Base-by-base conservation (phyloP, 1,140 invertebrate genomes). In the Listronotus oregonensis region DNA sequence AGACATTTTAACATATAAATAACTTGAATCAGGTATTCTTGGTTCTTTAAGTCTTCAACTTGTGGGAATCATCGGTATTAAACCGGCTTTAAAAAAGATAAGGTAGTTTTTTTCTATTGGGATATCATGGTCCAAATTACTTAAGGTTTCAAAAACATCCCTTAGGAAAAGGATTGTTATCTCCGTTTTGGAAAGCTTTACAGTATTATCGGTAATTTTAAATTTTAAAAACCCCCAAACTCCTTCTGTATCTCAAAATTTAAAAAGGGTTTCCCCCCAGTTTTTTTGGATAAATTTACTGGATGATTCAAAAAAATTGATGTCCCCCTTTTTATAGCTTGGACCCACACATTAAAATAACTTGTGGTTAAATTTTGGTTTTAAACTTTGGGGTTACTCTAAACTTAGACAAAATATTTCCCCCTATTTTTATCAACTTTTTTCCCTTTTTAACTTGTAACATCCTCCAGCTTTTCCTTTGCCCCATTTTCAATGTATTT, bases 391-490 rank as follows among this genome's bases (percentile, higher is more conserved):
- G 10, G 5, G 6, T 21, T 11, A 6, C 15, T 9, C 4, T 11
- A 21, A 10, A 42, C 9, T 11, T n/a, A 1, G 34, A 8, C 11
- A 9, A 9, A 37, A 37, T 12, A 59, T 1, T 6, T 59, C 17
- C 2, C 56, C 56, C 5, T 47, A 5, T 37, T 46, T 59, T 17
- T 34, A 21, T 21, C 37, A 15, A 37, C 32, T 18, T 9, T 59
- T 42, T 32, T 59, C 43, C n/a, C 46, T n/a, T n/a, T 59, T 59
- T 17, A 59, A 6, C n/a, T 59, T 59, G 43, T 46, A 59, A 14
- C 4, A 15, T 31, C 43, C 43, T 32, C 43, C 56, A 10, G 12
- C 12, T 4, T 17, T 14, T 2, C 39, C 42, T 1, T 14, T 17
- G 5, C 21, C 17, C 42, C 56, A 59, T 46, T 10, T 12, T 44